phyloP scores from a whole-genome alignment of 2,797 vertebrate species.

The Paedocypris micromegethes region DNA sequence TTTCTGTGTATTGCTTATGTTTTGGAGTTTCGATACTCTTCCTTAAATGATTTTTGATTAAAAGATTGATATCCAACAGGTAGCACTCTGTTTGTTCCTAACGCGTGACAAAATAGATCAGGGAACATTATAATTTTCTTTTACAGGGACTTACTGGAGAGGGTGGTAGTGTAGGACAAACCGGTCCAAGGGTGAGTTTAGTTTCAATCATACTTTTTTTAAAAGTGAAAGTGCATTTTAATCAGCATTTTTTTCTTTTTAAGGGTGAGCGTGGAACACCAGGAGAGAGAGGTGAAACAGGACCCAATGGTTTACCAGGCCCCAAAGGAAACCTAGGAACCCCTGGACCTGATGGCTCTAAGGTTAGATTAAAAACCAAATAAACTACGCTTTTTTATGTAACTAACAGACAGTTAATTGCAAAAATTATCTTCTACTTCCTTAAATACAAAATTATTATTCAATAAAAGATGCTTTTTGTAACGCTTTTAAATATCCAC shows the following conservation, averaged over 20 bases:
- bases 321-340: conserved; percentile 88
- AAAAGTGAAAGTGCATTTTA: background rate
- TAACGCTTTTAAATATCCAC: background rate
- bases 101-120: too few relatives aligned
- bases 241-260: background rate
- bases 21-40: too few relatives aligned
- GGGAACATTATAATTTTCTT: conserved; percentile 6
- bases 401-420: too few relatives aligned
- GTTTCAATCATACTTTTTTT: background rate
- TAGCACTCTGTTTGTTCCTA: too few relatives aligned
- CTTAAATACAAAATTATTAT: too few relatives aligned
- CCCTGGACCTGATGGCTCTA: conserved; percentile 82
- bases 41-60: too few relatives aligned
- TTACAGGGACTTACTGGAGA: conserved; percentile 90
- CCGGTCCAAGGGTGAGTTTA: conserved; percentile 80
- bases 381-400: too few relatives aligned
- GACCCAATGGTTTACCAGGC: conserved; percentile 79
- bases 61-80: too few relatives aligned
- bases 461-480: background rate
- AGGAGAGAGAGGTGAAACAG: conserved; percentile 87
- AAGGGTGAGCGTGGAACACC: conserved; percentile 95
- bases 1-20: too few relatives aligned
- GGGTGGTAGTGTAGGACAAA: conserved; percentile 74
- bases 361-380: conserved; percentile 41
- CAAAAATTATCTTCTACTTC: too few relatives aligned